Percentiles rank a stretch among this genome's conserved stretches.
Evolutionary conservation across 2,797 vertebrate species (phyloP).

Genomic region (Ptychadena robeensis): DNA sequence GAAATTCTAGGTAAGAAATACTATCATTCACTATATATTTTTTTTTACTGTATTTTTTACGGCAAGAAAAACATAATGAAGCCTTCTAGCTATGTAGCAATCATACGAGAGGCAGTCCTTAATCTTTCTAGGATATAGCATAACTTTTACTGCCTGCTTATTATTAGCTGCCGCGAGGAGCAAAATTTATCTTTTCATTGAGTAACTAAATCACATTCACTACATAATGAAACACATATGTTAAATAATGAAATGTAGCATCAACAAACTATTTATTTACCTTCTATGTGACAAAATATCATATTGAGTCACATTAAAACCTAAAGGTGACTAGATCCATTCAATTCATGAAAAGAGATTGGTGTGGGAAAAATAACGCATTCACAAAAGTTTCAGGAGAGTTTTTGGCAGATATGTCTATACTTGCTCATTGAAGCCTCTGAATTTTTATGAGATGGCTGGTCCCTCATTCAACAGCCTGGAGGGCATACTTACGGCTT

Average conservation of each 20-base stretch:
- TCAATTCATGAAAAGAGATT: background rate
- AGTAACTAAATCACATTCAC: slow-evolving; percentile 47
- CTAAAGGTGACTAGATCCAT: slow-evolving; percentile 9
- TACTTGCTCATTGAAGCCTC: background rate
- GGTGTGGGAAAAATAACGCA: background rate
- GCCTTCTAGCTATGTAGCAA: slow-evolving; percentile 56
- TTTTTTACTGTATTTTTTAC: slow-evolving; percentile 47
- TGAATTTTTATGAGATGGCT: slow-evolving; percentile 44
- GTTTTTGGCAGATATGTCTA: slow-evolving; percentile 22
- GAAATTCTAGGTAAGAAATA: slow-evolving; percentile 29
- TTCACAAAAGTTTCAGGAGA: background rate
- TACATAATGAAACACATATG: slow-evolving; percentile 55
- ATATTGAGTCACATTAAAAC: background rate
- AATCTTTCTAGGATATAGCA: slow-evolving; percentile 52
- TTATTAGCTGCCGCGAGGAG: slow-evolving; percentile 54
- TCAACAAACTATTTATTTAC: slow-evolving; percentile 30
- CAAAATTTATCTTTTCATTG: slow-evolving; percentile 46
- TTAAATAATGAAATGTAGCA: slow-evolving; percentile 50
- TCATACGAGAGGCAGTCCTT: slow-evolving; percentile 49
- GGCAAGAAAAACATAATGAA: slow-evolving; percentile 51
- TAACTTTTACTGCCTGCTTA: slow-evolving; percentile 47
- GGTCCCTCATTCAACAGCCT: slow-evolving; percentile 28
- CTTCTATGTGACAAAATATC: background rate
- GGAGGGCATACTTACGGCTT: slow-evolving; percentile 29
- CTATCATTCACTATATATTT: slow-evolving; percentile 29